These are phyloP conservation scores for Halictus ligatus DNA, from an alignment of 2,888 invertebrate genomes.

Conservation along the genomic window DNA sequence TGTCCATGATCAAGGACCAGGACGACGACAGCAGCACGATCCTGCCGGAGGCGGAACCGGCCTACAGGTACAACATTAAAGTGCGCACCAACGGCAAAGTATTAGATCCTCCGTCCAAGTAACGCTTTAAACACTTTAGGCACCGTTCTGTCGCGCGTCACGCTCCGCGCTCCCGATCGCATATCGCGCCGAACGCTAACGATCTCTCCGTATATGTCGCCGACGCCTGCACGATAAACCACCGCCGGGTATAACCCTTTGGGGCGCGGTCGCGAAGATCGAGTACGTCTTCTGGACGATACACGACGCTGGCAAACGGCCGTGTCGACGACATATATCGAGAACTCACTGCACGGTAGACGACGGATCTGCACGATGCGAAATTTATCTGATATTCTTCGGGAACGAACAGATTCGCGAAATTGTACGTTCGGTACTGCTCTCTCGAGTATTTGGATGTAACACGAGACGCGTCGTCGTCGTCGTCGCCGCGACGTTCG, in stretches of 20 bases:
- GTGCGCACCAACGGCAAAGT: conserved; percentile 83
- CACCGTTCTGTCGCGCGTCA: conserved; percentile 49
- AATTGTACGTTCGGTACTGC: not conserved
- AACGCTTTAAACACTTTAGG: conserved; percentile 73
- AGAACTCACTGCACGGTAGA: no score
- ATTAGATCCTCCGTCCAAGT: conserved; percentile 83
- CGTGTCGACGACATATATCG: no score
- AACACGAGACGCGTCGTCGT: no score
- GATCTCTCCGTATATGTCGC: no score
- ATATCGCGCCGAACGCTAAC: not conserved
- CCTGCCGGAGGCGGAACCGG: conserved; percentile 82
- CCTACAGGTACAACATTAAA: conserved; percentile 83
- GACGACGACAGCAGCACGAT: conserved; percentile 82
- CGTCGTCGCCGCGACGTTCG: not conserved
- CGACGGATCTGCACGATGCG: no score
- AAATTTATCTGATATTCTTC: no score
- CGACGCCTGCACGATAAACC: no score
- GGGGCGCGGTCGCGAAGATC: no score
- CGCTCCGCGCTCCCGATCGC: not conserved
- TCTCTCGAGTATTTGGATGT: no score
- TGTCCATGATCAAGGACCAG: conserved; percentile 72
- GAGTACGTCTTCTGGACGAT: no score
- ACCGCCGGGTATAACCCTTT: no score
- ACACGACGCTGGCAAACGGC: no score
- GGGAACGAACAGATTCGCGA: not conserved